Percentiles rank a stretch among this genome's conserved stretches.
These are phyloP conservation scores for Drosophila nasuta DNA, from an alignment of 1,140 invertebrate genomes.

Conservation along the genomic window DNA sequence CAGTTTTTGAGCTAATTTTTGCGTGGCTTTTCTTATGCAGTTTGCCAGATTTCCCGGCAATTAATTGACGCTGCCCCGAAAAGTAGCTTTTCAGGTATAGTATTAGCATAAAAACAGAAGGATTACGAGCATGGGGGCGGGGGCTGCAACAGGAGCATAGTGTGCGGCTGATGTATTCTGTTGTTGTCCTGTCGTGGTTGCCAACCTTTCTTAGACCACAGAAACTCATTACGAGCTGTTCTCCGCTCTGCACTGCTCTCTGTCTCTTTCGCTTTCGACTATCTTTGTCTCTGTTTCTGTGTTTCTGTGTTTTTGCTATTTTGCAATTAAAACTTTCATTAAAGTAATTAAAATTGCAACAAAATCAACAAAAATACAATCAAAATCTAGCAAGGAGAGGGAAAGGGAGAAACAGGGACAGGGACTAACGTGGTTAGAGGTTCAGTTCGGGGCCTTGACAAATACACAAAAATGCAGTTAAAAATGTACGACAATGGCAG, in stretches of 20 bases:
- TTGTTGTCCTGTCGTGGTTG: slow-evolving; percentile 65
- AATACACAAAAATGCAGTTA: slow-evolving; percentile 80
- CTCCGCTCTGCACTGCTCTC: background rate
- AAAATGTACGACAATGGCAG: slow-evolving; percentile 50
- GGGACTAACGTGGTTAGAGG: slow-evolving; percentile 39
- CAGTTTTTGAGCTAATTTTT: background rate
- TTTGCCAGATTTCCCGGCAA: background rate
- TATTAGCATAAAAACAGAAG: background rate
- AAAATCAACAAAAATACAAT: slow-evolving; percentile 84
- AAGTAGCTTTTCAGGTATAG: slow-evolving; percentile 9
- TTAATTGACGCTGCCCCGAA: background rate
- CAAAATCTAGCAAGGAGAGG: slow-evolving; percentile 64
- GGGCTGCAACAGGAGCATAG: background rate
- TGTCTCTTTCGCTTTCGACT: background rate
- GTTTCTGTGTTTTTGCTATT: slow-evolving; percentile 71
- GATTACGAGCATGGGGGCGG: background rate
- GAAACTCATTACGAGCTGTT: slow-evolving; percentile 72
- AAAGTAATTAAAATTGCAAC: slow-evolving; percentile 84
- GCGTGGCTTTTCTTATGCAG: too few relatives aligned
- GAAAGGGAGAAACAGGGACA: background rate
- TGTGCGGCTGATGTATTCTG: slow-evolving; percentile 13
- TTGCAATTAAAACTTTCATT: slow-evolving; percentile 83
- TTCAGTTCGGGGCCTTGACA: slow-evolving; percentile 66
- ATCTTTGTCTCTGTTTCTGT: slow-evolving; percentile 38
- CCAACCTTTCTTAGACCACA: slow-evolving; percentile 80